Base-by-base conservation (phyloP, 1,140 invertebrate genomes). In the Hypsibius dujardini region DNA sequence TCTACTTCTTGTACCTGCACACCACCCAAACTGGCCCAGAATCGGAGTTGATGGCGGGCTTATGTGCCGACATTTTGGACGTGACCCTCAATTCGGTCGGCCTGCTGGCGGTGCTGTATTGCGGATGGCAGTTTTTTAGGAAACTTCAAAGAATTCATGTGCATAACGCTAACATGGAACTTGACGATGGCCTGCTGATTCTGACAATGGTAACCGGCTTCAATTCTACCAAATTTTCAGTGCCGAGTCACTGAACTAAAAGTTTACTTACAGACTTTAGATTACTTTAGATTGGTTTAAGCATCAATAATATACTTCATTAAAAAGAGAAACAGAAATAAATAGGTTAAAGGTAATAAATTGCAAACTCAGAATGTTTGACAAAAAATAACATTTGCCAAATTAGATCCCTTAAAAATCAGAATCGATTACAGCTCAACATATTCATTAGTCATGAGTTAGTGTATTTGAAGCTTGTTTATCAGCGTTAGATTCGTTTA, bases 1-100 rank as follows among this genome's bases (percentile, higher is more conserved):
- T 95, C 1, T 95, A 95, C 80, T 95, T 95, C 80, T 91, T 97
- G 1, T 83, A 93, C 1, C 89, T 94, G 73, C 89, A 89, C 1
- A 87, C 86, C 59, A 87, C 86, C 59, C 85, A 87, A 0, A 89
- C 93, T 72, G 87, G 90, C 71, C 87, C 89, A 3, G 62, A 67
- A 42, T 12, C 12, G 12, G 62, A 67, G 42, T 7, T 15, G 12
- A 42, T 7, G 12, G 62, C 62, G 12, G 62, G 12, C 12, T 45
- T 67, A 3, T 12, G 3, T 12, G 62, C 12, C 42, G 62, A 67
- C 62, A 42, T 67, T 42, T 15, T 67, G 62, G 62, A 67, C 45
- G 45, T 67, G 12, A 45, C 42, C 7, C 42, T 67, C 7, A 67
- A 67, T 42, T 15, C 45, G 12, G 3, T 67, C 3, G 62, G 12